phyloP scores from a whole-genome alignment of 2,113 vertebrate species.

The Oreochromis spilurus region DNA sequence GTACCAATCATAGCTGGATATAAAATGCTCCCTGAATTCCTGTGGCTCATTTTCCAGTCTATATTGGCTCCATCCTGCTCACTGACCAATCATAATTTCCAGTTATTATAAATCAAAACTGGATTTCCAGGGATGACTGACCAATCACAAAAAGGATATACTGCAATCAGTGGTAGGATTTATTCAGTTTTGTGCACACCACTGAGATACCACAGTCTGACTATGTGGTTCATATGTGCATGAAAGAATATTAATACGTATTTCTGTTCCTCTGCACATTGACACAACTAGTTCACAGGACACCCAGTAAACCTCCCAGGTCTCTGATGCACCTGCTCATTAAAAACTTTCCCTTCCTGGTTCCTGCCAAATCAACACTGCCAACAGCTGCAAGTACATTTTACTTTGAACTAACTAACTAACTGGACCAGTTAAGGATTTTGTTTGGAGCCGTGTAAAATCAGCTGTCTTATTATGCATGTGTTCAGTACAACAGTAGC shows the following conservation, averaged over 20 bases:
- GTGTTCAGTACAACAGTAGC: neutral
- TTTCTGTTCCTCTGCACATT: neutral
- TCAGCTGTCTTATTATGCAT: neutral
- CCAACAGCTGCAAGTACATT: neutral
- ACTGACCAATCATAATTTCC: neutral
- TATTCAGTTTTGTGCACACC: neutral
- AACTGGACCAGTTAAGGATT: neutral
- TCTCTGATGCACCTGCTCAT: slow-evolving; percentile 12
- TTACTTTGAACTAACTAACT: neutral
- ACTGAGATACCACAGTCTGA: neutral
- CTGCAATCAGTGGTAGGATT: neutral
- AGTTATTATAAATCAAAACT: slow-evolving; percentile 11
- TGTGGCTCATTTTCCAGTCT: neutral
- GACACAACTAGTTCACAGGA: slow-evolving; percentile 26
- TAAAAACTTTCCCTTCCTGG: neutral
- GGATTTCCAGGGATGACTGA: slow-evolving; percentile 13
- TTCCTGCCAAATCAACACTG: neutral
- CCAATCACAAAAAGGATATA: slow-evolving; percentile 21
- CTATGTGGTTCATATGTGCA: neutral
- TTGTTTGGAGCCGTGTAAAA: neutral
- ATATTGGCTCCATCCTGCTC: neutral
- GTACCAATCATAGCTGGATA: slow-evolving; percentile 28
- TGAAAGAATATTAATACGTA: neutral
- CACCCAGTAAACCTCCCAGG: neutral
- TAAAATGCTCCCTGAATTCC: neutral